These are phyloP conservation scores for Desmophyllum pertusum DNA, from an alignment of 92 coral and sea anemone genomes.

Conservation along the genomic window DNA sequence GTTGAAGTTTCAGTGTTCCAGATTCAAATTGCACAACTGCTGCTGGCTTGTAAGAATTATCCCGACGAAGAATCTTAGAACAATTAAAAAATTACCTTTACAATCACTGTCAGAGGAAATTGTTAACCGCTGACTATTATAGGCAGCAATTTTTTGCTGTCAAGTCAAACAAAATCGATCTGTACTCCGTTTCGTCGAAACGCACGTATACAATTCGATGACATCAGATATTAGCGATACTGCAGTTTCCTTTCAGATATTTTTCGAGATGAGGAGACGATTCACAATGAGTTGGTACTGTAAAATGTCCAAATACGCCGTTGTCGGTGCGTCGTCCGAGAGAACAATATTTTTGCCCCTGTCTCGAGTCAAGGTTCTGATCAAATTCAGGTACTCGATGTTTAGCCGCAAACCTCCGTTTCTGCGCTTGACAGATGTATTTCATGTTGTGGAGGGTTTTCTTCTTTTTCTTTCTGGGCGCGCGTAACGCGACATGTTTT, in stretches of 20 bases:
- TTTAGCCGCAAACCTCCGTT: conserved; percentile 36
- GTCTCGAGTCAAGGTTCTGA: conserved; percentile 21
- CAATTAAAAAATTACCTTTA: conserved; percentile 36
- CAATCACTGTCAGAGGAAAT: conserved; percentile 42
- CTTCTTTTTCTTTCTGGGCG: no score
- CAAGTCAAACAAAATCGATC: conserved; percentile 46
- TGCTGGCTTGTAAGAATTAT: conserved; percentile 19
- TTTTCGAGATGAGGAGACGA: conserved; percentile 48
- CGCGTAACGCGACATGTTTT: conserved; percentile 41
- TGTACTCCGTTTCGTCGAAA: conserved; percentile 49
- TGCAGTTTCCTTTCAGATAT: conserved; percentile 33
- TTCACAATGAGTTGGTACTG: conserved; percentile 45
- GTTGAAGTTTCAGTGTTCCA: conserved; percentile 11
- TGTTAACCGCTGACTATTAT: conserved; percentile 42
- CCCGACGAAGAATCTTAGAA: conserved; percentile 43
- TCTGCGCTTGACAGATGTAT: conserved; percentile 27
- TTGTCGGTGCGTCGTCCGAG: conserved; percentile 57
- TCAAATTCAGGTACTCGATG: conserved; percentile 44
- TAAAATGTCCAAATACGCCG: conserved; percentile 33
- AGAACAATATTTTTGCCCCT: conserved; percentile 45
- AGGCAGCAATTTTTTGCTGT: conserved; percentile 65
- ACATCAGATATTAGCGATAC: conserved; percentile 38
- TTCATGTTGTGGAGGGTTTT: neutral
- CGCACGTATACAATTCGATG: conserved; percentile 55
- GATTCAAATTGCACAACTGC: conserved; percentile 50